Evolutionary conservation across 1,140 invertebrate species (phyloP).

Genomic region (Drosophila lacteicornis): DNA sequence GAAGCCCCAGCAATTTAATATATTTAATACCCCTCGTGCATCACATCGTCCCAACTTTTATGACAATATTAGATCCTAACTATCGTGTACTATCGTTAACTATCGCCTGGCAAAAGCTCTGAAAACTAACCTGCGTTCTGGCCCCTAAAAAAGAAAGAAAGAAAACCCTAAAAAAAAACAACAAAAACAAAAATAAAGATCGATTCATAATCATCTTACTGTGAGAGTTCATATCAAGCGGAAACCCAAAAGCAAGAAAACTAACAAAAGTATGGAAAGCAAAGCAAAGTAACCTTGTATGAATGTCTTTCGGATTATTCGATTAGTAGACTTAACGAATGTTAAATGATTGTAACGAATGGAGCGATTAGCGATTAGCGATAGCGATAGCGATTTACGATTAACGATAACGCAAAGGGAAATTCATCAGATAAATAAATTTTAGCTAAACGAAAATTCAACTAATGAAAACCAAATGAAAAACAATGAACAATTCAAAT

Average conservation of each 20-base stretch:
- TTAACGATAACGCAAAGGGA: conserved; percentile 26
- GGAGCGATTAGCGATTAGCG: conserved; percentile 11
- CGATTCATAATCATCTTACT: conserved; percentile 55
- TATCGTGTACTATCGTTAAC: conserved; percentile 55
- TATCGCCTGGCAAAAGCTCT: conserved; percentile 49
- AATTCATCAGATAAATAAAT: conserved; percentile 49
- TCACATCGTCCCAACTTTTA: conserved; percentile 59
- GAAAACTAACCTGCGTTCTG: conserved; percentile 42
- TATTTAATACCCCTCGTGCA: conserved; percentile 26
- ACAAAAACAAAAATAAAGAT: conserved; percentile 22
- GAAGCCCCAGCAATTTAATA: conserved; percentile 14
- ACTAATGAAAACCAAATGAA: conserved; percentile 58
- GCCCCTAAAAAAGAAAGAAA: conserved; percentile 4
- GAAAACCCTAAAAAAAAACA: conserved; percentile 6
- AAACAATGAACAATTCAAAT: conserved; percentile 70
- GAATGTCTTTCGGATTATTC: conserved; percentile 67
- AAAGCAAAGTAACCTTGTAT: conserved; percentile 16
- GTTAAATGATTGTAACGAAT: conserved; percentile 51
- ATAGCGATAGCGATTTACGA: conserved; percentile 20
- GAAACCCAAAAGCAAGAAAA: conserved; percentile 33
- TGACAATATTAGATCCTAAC: conserved; percentile 82
- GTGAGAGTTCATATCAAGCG: conserved; percentile 79
- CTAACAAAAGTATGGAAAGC: conserved; percentile 20
- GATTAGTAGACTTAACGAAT: conserved; percentile 65
- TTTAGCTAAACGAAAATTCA: conserved; percentile 52